Conservation (phyloP, 2,113 vertebrate genomes). For the Agapornis roseicollis region DNA sequence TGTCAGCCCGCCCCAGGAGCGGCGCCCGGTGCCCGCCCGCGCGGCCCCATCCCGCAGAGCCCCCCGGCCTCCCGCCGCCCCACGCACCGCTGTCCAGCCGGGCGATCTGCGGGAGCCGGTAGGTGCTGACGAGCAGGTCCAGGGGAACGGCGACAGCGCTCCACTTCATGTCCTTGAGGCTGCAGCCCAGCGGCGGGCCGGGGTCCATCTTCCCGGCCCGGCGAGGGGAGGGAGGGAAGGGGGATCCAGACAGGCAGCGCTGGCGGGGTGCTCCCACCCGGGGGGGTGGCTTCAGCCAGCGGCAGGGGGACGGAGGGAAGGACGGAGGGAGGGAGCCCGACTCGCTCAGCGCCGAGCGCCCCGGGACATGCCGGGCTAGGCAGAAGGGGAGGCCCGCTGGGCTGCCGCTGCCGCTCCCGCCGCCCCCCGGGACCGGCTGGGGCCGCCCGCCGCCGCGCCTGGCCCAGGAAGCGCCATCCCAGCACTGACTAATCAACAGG, state of each 20-base stretch:
- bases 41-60: not conserved
- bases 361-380: slow-evolving; percentile 43
- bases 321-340: not conserved
- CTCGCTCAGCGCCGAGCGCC: not conserved
- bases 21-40: not conserved
- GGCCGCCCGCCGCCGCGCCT: slow-evolving; percentile 61
- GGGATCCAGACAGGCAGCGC: not conserved
- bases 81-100: slow-evolving; percentile 71
- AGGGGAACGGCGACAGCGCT: slow-evolving; percentile 87
- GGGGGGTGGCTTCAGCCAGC: not conserved
- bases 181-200: slow-evolving; percentile 72
- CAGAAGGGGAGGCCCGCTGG: not conserved
- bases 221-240: not conserved
- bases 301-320: not conserved
- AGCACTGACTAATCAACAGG: slow-evolving; percentile 78
- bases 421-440: slow-evolving; percentile 54
- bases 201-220: slow-evolving; percentile 71
- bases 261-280: not conserved
- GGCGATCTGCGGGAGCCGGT: slow-evolving; percentile 91
- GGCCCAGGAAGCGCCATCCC: slow-evolving; percentile 80
- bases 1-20: not conserved
- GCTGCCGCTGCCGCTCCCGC: slow-evolving; percentile 41
- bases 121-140: slow-evolving; percentile 90
- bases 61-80: not conserved
- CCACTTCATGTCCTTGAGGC: slow-evolving; percentile 93